Conservation (phyloP, 2,888 invertebrate genomes). For the Hirtodrosophila duncani region DNA sequence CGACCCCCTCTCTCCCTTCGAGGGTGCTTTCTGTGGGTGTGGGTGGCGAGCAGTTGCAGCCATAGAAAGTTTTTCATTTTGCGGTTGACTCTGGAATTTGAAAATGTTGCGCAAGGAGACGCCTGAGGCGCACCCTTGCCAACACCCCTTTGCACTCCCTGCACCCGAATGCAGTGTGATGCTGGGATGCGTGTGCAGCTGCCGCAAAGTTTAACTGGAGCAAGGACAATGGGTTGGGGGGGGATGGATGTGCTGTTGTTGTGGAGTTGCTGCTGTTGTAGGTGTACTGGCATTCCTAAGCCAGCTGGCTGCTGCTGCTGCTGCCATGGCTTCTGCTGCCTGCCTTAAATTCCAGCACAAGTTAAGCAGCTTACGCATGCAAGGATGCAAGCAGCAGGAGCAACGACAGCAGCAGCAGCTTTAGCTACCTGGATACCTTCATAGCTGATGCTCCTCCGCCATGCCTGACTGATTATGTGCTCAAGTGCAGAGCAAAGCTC, state of each 20-base stretch:
- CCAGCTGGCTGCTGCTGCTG: constrained; percentile 22
- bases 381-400: constrained; percentile 14
- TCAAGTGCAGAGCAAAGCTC: constrained; percentile 7
- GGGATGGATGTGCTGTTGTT: no score
- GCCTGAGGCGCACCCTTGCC: constrained; percentile 34
- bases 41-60: constrained; percentile 35
- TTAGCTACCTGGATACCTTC: constrained; percentile 13
- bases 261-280: no score
- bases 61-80: constrained; percentile 70
- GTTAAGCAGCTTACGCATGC: constrained; percentile 64
- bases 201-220: constrained; percentile 67
- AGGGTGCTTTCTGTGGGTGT: no score
- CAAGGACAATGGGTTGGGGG: constrained; percentile 58
- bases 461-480: constrained; percentile 36
- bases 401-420: constrained; percentile 3
- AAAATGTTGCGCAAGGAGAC: constrained; percentile 63
- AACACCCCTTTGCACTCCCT: constrained; percentile 2
- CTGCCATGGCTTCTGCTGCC: constrained; percentile 26
- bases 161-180: constrained; percentile 16
- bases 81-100: constrained; percentile 69
- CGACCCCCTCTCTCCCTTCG: no score
- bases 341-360: constrained; percentile 56
- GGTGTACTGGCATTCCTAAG: constrained; percentile 50
- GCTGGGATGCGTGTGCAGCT: constrained; percentile 55
- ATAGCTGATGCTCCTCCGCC: constrained; percentile 12